Evolutionary conservation across 2,797 vertebrate genomes (phyloP).

Genomic region (Lagothrix lagotricha): DNA sequence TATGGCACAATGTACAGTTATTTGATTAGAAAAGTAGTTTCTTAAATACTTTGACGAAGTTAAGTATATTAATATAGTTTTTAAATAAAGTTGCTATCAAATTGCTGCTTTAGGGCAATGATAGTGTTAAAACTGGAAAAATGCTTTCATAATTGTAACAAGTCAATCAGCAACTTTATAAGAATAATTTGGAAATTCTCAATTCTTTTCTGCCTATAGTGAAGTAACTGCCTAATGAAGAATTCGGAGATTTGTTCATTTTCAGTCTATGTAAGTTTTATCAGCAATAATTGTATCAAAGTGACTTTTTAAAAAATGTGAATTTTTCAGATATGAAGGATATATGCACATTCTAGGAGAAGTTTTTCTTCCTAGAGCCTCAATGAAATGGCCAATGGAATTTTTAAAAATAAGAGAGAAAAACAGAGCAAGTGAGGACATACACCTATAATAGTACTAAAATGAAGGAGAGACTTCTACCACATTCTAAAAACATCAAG

Average conservation of each 20-base stretch:
- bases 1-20: conserved; percentile 12
- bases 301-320: background rate
- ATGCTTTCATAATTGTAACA: background rate
- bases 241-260: background rate
- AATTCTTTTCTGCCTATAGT: background rate
- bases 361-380: background rate
- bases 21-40: conserved; percentile 38
- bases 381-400: background rate
- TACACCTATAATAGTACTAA: background rate
- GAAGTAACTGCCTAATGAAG: conserved; percentile 21
- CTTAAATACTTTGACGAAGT: conserved; percentile 33
- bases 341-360: background rate
- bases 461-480: background rate
- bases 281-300: background rate
- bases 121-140: conserved; percentile 1
- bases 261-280: conserved; percentile 49
- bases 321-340: background rate
- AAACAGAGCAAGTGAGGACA: background rate
- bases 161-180: conserved; percentile 8
- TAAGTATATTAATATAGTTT: background rate
- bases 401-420: background rate
- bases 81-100: conserved; percentile 18
- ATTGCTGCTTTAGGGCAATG: background rate
- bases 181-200: conserved; percentile 14
- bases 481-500: background rate